Percentiles rank a stretch among this genome's conserved stretches.
These are phyloP conservation scores for Pseudochirops cupreus DNA, from an alignment of 2,797 vertebrate species.

Conservation along the genomic window DNA sequence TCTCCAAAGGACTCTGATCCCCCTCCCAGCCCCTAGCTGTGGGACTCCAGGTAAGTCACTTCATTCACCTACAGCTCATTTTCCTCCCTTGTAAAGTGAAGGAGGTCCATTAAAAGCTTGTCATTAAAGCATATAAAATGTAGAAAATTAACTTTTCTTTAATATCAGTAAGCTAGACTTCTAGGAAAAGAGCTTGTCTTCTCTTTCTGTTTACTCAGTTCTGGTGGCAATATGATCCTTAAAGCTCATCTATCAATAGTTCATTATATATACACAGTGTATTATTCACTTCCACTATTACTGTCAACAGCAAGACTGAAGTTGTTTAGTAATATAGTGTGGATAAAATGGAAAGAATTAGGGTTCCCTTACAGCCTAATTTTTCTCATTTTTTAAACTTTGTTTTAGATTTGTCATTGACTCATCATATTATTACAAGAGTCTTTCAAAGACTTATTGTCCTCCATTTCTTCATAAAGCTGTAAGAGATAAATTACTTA, in stretches of 20 bases:
- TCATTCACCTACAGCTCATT: too few relatives aligned
- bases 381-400: background rate
- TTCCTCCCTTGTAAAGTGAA: background rate
- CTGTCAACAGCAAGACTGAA: background rate
- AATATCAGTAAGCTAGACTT: background rate
- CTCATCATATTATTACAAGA: background rate
- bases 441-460: background rate
- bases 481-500: background rate
- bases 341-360: background rate
- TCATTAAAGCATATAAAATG: background rate
- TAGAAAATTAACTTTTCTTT: background rate
- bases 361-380: background rate
- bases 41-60: too few relatives aligned
- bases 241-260: background rate
- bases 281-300: background rate
- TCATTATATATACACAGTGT: background rate
- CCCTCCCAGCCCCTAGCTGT: too few relatives aligned
- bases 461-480: background rate
- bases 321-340: background rate
- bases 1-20: background rate
- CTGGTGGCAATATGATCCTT: background rate
- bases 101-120: background rate
- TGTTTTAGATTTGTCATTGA: background rate
- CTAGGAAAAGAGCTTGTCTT: background rate
- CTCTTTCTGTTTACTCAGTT: background rate